phyloP scores from a whole-genome alignment of 2,113 vertebrate species.

The Brachyhypopomus occidentalis region DNA sequence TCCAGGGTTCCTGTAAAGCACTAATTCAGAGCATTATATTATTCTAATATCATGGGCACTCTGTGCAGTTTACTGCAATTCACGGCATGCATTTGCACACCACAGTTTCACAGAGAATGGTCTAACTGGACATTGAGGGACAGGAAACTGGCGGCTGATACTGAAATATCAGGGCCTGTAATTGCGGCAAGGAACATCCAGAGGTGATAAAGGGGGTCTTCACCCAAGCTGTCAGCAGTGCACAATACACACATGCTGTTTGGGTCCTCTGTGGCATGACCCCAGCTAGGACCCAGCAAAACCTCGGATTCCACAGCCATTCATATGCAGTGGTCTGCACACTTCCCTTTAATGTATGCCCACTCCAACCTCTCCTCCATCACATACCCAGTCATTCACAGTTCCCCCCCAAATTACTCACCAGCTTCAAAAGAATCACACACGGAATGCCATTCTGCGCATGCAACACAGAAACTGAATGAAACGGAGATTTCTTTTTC shows the following conservation, averaged over 20 bases:
- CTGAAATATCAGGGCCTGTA: slow-evolving; percentile 28
- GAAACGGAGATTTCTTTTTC: too few relatives aligned
- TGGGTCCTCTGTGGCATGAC: slow-evolving; percentile 39
- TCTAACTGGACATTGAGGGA: too few relatives aligned
- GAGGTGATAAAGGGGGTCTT: slow-evolving; percentile 20
- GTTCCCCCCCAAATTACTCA: not conserved
- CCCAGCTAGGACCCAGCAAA: slow-evolving; percentile 42
- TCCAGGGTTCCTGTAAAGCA: slow-evolving; percentile 34
- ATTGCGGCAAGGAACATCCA: slow-evolving; percentile 18
- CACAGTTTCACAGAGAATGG: too few relatives aligned
- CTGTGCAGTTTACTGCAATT: too few relatives aligned
- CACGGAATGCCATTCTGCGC: too few relatives aligned
- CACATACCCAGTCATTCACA: not conserved
- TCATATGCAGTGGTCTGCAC: slow-evolving; percentile 37
- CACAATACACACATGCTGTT: slow-evolving; percentile 44
- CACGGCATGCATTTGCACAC: too few relatives aligned
- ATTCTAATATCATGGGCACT: too few relatives aligned
- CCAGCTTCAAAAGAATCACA: too few relatives aligned
- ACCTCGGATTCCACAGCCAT: slow-evolving; percentile 45
- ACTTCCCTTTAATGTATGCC: slow-evolving; percentile 25
- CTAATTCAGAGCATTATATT: not conserved
- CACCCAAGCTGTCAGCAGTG: slow-evolving; percentile 35
- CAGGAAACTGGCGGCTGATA: not conserved
- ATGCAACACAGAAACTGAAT: too few relatives aligned
- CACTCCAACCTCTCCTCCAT: slow-evolving; percentile 32